These are phyloP conservation scores for Lagopus leucura DNA, from an alignment of 2,113 vertebrate genomes.

Conservation along the genomic window DNA sequence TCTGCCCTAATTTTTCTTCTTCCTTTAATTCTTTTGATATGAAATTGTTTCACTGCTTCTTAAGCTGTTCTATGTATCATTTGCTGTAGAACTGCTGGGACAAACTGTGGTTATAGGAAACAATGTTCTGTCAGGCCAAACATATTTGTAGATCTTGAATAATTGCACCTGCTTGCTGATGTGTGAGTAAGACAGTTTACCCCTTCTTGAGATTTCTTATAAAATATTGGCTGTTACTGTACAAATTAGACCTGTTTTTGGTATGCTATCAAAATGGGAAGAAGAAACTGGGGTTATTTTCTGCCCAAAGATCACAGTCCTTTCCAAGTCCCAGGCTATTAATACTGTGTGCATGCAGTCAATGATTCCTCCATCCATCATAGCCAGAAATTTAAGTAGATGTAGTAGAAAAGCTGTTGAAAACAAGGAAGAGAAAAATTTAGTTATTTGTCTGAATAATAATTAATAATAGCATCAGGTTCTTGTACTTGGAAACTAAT, in stretches of 20 bases:
- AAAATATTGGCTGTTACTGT: background rate
- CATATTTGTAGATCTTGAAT: background rate
- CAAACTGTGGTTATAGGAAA: background rate
- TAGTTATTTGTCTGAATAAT: background rate
- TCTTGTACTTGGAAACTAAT: background rate
- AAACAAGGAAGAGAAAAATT: background rate
- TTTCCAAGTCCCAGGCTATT: background rate
- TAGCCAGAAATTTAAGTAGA: background rate
- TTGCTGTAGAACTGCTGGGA: background rate
- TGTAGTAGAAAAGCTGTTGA: background rate
- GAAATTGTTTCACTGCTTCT: background rate
- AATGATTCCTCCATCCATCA: background rate
- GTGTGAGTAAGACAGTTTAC: background rate
- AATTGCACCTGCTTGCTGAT: background rate
- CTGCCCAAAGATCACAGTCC: background rate
- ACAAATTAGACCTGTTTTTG: background rate
- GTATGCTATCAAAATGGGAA: background rate
- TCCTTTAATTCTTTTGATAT: background rate
- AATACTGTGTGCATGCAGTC: background rate
- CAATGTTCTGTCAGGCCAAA: background rate
- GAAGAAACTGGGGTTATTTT: rapidly evolving
- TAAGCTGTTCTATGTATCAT: background rate
- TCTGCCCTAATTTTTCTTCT: background rate
- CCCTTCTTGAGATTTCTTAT: background rate
- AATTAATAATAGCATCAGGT: background rate